These are phyloP conservation scores for Sylvilagus floridanus DNA, from an alignment of 2,797 vertebrate species.

Conservation along the genomic window DNA sequence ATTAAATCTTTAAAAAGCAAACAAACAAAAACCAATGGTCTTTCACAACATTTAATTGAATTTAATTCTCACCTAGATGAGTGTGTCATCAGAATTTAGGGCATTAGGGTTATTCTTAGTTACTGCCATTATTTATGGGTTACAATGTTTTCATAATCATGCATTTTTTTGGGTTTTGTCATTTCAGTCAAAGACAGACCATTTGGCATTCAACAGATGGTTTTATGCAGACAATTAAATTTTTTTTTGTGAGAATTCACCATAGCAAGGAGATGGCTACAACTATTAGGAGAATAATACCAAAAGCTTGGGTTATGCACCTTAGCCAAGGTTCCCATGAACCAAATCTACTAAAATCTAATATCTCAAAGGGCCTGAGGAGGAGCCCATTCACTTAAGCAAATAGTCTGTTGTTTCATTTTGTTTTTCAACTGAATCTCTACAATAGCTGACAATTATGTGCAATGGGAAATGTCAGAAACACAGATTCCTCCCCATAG, in stretches of 20 bases:
- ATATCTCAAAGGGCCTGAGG: not conserved
- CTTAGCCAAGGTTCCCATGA: not conserved
- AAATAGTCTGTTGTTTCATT: not conserved
- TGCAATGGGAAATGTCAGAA: no score
- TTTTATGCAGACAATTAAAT: no score
- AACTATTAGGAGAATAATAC: not conserved
- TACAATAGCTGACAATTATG: no score
- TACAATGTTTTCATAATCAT: not conserved
- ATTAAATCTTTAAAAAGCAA: no score
- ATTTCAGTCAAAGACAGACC: not conserved
- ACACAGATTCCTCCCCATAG: no score
- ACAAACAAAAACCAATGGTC: no score
- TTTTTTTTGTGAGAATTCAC: not conserved
- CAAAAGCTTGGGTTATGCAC: not conserved
- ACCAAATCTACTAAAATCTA: not conserved
- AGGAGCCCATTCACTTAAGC: not conserved
- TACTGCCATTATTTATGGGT: no score
- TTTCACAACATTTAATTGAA: no score
- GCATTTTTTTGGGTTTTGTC: not conserved
- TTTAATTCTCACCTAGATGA: no score
- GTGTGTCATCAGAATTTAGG: no score
- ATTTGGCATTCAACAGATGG: not conserved
- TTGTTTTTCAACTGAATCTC: no score
- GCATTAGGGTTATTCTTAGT: no score
- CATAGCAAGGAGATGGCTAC: not conserved